These are phyloP conservation scores for Nomada ruficornis DNA, from an alignment of 2,888 invertebrate species.

Conservation along the genomic window DNA sequence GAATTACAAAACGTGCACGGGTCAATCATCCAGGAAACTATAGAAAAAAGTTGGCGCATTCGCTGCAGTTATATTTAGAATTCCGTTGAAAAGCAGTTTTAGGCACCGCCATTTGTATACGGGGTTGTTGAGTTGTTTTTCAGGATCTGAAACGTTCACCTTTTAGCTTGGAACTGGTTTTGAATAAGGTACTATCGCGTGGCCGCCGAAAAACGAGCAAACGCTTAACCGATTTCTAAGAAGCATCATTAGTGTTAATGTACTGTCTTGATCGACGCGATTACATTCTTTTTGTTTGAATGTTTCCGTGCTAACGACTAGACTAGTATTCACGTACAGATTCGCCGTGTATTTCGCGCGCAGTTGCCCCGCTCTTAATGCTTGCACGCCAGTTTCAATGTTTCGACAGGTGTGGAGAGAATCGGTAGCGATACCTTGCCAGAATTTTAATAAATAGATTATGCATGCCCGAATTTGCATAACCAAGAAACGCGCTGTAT, in stretches of 20 bases:
- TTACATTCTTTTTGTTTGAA: not conserved
- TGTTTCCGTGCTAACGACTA: not conserved
- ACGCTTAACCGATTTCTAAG: constrained; percentile 23
- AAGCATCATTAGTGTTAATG: constrained; percentile 25
- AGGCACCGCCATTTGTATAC: not conserved
- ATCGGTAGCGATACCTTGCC: not conserved
- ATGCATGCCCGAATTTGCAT: constrained; percentile 47
- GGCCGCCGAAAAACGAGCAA: constrained; percentile 9
- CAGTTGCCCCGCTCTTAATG: not conserved
- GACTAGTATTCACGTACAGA: too few relatives aligned
- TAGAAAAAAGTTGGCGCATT: not conserved
- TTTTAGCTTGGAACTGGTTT: constrained; percentile 42
- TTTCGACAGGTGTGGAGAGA: constrained; percentile 6
- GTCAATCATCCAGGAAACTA: constrained; percentile 60
- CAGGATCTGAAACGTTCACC: not conserved
- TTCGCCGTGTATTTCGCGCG: not conserved
- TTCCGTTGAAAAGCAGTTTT: constrained; percentile 16
- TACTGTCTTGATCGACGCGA: not conserved
- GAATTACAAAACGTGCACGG: constrained; percentile 38
- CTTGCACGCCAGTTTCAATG: not conserved
- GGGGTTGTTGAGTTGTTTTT: not conserved
- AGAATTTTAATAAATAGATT: constrained; percentile 29
- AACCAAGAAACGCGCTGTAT: constrained; percentile 17
- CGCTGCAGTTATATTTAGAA: constrained; percentile 14
- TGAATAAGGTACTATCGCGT: not conserved